Evolutionary conservation across 2,888 invertebrate species (phyloP).

Genomic region (Drosophila peninsularis): DNA sequence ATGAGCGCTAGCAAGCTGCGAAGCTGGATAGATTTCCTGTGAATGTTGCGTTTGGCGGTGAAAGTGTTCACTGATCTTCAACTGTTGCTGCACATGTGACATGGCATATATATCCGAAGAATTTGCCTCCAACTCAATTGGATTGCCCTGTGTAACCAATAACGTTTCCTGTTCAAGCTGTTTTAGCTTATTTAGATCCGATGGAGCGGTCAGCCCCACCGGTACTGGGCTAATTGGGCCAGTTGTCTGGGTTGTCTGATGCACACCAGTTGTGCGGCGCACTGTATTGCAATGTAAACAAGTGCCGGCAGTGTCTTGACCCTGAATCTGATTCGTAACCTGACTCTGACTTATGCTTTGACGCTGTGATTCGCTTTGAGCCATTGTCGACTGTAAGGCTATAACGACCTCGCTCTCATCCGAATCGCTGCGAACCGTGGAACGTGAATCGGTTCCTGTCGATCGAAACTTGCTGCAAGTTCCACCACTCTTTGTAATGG

Average conservation of each 20-base stretch:
- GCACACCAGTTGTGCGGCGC: constrained; percentile 84
- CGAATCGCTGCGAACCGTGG: neutral
- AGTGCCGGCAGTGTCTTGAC: constrained; percentile 60
- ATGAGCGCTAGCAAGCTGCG: neutral
- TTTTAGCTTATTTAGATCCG: constrained; percentile 15
- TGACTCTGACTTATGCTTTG: constrained; percentile 15
- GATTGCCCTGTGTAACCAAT: constrained; percentile 24
- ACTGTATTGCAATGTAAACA: constrained; percentile 84
- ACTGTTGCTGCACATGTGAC: neutral
- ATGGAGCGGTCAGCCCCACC: constrained; percentile 72
- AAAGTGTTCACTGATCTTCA: constrained; percentile 5
- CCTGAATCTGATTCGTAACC: neutral
- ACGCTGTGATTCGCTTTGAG: neutral
- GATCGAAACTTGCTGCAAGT: constrained; percentile 12
- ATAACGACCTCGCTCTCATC: constrained; percentile 62
- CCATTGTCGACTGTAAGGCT: constrained; percentile 62
- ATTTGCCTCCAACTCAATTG: neutral
- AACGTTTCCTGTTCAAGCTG: constrained; percentile 25
- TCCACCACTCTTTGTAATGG: constrained; percentile 21
- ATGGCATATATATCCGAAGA: neutral
- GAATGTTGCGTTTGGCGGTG: constrained; percentile 22
- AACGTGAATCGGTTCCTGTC: neutral
- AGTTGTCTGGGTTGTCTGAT: constrained; percentile 85
- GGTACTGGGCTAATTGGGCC: constrained; percentile 85
- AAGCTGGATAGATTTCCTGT: constrained; percentile 9